Evolutionary conservation across 1,140 invertebrate species (phyloP), one percentile per base, ranked within the genome.

Genomic region (Halesus radiatus): DNA sequence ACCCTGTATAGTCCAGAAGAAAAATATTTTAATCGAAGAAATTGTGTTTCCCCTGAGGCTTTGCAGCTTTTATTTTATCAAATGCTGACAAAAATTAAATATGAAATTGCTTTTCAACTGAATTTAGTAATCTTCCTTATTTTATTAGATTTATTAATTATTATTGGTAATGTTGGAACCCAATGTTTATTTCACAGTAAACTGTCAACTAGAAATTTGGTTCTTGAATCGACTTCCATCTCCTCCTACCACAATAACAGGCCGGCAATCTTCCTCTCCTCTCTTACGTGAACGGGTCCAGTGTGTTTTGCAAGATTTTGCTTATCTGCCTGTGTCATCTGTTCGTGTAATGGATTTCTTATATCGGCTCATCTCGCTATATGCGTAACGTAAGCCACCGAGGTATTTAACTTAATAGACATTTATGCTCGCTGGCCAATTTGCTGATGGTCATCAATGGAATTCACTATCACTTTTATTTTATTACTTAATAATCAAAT

Each of bases 321-420:
- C 60, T 68, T 76, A 80, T 80, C 79, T 32, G n/a, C 6, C 8
- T 66, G n/a, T 76, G 79, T 68, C 73, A 80, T 80, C 79, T 77
- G 45, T 45, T 23, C 79, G 52, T 70, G 79, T 80, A 80, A 80
- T 80, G 62, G 74, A 70, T 80, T 76, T 70, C 79, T 54, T 37
- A 32, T 80, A 80, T 80, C 78, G 72, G 53, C 18, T n/a, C 54
- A 80, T 73, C 58, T 32, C 64, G 66, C 52, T 23, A 22, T 72
- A 52, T 54, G 45, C 68, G 68, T 72, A 52, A 53, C 68, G 68
- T 72, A 52, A 53, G 50, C 45, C 50, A 72, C 68, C 50, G 50
- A 6, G 50, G 20, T 22, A 52, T 52, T 72, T 52, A 54, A 53
- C 15, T 72, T 50, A 72, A 72, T 72, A 53, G 53, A 52, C 5